Evolutionary conservation across 2,113 vertebrate genomes (phyloP), one percentile per base, ranked within the genome.

Genomic region (Scartelaos histophorus): DNA sequence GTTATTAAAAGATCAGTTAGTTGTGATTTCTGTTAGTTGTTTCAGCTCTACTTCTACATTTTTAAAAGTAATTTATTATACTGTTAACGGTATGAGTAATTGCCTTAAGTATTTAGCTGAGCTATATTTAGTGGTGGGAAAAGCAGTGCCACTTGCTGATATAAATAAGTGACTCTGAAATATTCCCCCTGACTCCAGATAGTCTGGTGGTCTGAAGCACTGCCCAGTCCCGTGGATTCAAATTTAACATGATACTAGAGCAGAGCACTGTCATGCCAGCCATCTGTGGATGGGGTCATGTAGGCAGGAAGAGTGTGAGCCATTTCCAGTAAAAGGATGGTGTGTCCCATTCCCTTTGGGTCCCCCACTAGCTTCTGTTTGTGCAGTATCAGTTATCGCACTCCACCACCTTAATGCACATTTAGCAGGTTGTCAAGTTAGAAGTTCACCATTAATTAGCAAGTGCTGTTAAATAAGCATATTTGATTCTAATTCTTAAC

Each of bases 241-340:
- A 93, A 95, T 97, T 95, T 97, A 97, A 97, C 95, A 87, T 96
- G 95, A 96, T 95, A 96, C 92, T 91, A 94, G 94, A 96, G 95
- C 91, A 93, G 92, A 74, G 73, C 93, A 91, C 92, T 93, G 94
- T 94, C 93, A 94, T 93, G 94, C 91, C 94, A 94, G 91, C 95
- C 93, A 93, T 95, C 93, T 95, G 91, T 91, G 72, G 91, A 68
- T 79, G 69, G 69, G 49, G 82, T 93, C 93, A 94, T 93, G 91
- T 91, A 93, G 93, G 93, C 89, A 87, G 85, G 79, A 89, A 66
- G 85, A 92, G 92, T 49, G 75, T 70, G 76, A 84, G 84, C 91
- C 88, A 92, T 89, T 94, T 90, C 89, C 89, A 92, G 90, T 69
- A 62, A 91, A 91, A 80, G 87, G 88, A 82, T 82, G 78, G 87